Percentiles rank a stretch among this genome's conserved stretches.
phyloP scores from a whole-genome alignment of 2,888 invertebrate genomes.

The Lissonota sp. region DNA sequence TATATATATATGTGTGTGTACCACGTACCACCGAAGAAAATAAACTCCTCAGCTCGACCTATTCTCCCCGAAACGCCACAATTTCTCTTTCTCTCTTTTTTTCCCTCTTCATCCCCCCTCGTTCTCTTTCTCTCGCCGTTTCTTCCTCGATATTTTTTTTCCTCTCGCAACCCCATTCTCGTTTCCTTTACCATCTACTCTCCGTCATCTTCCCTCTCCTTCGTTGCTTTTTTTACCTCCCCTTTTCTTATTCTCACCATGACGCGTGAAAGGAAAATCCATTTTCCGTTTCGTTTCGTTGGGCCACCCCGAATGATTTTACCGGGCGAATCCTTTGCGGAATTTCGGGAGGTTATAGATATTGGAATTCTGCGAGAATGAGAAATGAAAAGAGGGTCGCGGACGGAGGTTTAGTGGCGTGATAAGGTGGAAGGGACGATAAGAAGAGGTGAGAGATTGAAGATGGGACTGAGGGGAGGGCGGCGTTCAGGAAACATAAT shows the following conservation, averaged over 20 bases:
- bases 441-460: background rate
- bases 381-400: background rate
- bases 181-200: background rate
- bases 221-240: background rate
- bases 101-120: conserved; percentile 7
- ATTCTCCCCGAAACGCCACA: conserved; percentile 34
- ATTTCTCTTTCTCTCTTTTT: conserved; percentile 39
- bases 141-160: conserved; percentile 7
- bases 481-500: conserved; percentile 15
- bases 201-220: background rate
- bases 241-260: conserved; percentile 31
- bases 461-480: conserved; percentile 53
- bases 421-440: background rate
- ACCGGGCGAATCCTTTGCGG: conserved; percentile 17
- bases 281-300: conserved; percentile 46
- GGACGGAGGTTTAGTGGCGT: too few species aligned
- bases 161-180: conserved; percentile 23
- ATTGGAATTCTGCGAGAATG: conserved; percentile 41
- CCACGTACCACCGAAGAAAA: conserved; percentile 16
- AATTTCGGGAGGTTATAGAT: conserved; percentile 35
- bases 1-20: background rate
- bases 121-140: background rate
- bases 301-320: conserved; percentile 37
- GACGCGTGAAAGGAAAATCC: conserved; percentile 36
- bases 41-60: conserved; percentile 35